Evolutionary conservation across 2,113 vertebrate genomes (phyloP), one percentile per base, ranked within the genome.

Genomic region (Poecilia latipinna): DNA sequence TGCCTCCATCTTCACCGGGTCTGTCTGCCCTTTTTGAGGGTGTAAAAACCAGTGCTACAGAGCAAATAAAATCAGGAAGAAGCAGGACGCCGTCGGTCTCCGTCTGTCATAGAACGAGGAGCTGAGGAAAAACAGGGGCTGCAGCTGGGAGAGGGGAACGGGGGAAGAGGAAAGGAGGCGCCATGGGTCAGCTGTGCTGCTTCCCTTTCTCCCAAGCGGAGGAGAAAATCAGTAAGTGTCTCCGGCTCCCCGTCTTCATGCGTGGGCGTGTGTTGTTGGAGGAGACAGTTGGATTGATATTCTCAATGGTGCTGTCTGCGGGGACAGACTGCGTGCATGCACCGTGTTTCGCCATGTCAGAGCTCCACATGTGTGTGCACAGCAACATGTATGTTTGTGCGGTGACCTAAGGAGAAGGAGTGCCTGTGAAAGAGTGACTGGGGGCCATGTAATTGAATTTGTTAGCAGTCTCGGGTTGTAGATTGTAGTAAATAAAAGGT

Each of bases 161-260:
- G 79, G 83, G 83, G 83, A 84, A 80, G 84, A 90, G 82, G 88
- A 84, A 85, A 82, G 86, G 88, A 88, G 91, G 90, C 93, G 93
- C 93, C 94, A 98, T 98, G 97, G 97, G 97, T 88, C 97, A 98
- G 93, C 95, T 98, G 76, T 98, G 97, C 96, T 98, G 97, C 93
- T 97, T 98, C 78, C 97, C 96, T 19, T 97, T 98, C 93, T 95
- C 96, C 79, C 92, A 97, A 87, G 94, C 95, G 1, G 96, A 97
- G 88, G 96, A 96, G 72, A 98, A 98, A 93, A 97, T 96, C 96
- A 93, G 97, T 98, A 94, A 97, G 96, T 96, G 82, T 85, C 78
- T 83, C 75, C 70, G 76, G 77, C 81, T 81, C 74, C 74, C 74
- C 8, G 75, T 69, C 64, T 69, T 57, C 68, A 51, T 82, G 85